phyloP scores from a whole-genome alignment of 2,797 vertebrate genomes.

The Strix occidentalis region DNA sequence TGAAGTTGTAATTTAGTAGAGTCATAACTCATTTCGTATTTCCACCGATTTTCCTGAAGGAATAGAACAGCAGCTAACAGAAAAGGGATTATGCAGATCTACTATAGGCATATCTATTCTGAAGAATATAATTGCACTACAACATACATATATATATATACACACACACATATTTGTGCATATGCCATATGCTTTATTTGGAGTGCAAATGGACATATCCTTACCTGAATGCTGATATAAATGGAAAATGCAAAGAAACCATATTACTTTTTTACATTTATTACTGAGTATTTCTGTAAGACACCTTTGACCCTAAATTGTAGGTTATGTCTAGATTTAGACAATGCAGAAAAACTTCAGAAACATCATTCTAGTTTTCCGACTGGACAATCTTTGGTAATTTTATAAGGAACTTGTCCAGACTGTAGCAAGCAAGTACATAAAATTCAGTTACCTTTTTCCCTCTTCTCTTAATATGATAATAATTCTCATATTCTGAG shows the following conservation, averaged over 20 bases:
- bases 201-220: background rate
- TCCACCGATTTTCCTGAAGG: background rate
- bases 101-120: background rate
- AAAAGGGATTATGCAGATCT: background rate
- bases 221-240: background rate
- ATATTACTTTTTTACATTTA: background rate
- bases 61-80: background rate
- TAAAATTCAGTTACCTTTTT: background rate
- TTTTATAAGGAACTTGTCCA: background rate
- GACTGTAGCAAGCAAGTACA: background rate
- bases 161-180: background rate
- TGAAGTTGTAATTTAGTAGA: background rate
- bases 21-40: background rate
- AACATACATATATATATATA: too few relatives aligned
- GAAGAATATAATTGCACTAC: background rate
- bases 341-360: background rate
- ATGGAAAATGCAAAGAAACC: background rate
- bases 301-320: background rate
- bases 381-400: background rate
- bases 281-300: background rate
- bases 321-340: background rate
- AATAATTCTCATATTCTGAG: background rate
- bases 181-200: background rate
- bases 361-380: background rate
- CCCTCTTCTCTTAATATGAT: background rate